These are phyloP conservation scores for Gobio occitaniae DNA, from an alignment of 2,797 vertebrate species.

Conservation along the genomic window DNA sequence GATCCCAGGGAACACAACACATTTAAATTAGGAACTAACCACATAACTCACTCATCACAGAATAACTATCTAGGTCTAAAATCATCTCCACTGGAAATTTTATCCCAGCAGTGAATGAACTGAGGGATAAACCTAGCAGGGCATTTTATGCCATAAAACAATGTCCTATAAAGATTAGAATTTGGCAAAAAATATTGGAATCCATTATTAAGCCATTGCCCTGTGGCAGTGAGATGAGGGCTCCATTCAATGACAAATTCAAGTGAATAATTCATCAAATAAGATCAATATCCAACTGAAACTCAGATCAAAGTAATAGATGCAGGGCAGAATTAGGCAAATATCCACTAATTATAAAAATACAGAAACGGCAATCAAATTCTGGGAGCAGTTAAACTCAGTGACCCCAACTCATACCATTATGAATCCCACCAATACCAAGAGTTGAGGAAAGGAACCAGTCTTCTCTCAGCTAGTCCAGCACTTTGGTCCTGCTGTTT, in stretches of 20 bases:
- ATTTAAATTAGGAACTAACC: too few species aligned
- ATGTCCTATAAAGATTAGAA: background rate
- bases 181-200: background rate
- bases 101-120: background rate
- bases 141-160: background rate
- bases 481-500: too few species aligned
- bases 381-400: too few species aligned
- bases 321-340: too few species aligned
- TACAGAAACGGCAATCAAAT: too few species aligned
- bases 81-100: background rate
- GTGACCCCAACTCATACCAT: too few species aligned
- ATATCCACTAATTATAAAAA: too few species aligned
- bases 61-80: background rate
- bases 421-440: background rate
- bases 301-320: too few species aligned
- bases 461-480: background rate
- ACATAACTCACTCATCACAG: too few species aligned
- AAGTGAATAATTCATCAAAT: background rate
- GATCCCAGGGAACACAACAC: too few species aligned
- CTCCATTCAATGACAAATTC: background rate
- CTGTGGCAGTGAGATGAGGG: background rate
- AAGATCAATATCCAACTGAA: too few species aligned
- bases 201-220: background rate
- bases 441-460: background rate
- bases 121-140: background rate